Percentiles rank a stretch among this genome's conserved stretches.
Evolutionary conservation across 2,888 invertebrate genomes (phyloP).

Genomic region (Bedellia somnulentella): DNA sequence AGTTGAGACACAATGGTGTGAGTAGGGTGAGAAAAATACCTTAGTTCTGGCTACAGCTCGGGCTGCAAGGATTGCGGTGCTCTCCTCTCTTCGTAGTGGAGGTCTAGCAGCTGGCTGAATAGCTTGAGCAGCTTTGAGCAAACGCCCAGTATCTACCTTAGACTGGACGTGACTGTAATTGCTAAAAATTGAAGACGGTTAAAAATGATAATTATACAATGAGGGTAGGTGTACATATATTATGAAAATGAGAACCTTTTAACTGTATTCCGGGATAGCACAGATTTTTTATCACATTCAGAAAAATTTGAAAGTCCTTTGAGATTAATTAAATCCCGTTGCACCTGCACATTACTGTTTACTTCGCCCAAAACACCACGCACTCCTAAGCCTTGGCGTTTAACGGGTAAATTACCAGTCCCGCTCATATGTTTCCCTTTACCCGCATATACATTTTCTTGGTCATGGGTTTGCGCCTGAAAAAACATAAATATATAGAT

Average conservation of each 20-base stretch:
- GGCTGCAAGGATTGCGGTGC: conserved; percentile 34
- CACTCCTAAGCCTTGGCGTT: conserved; percentile 26
- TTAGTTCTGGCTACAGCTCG: conserved; percentile 27
- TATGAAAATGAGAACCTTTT: conserved; percentile 24
- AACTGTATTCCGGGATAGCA: conserved; percentile 17
- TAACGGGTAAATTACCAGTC: conserved; percentile 17
- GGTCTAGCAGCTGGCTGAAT: conserved; percentile 27
- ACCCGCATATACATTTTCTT: conserved; percentile 33
- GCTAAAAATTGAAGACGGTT: no score
- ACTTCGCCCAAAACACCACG: conserved; percentile 46
- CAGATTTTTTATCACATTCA: conserved; percentile 40
- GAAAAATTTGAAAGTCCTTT: no score
- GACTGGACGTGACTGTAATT: conserved; percentile 51
- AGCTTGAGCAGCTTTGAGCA: conserved; percentile 16
- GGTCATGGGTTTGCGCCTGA: conserved; percentile 32
- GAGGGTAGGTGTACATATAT: neutral
- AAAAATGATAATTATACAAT: neutral
- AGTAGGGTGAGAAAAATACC: no score
- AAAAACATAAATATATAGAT: conserved; percentile 5
- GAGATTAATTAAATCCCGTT: conserved; percentile 23
- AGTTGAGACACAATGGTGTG: no score
- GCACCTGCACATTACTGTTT: conserved; percentile 34
- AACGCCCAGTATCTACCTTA: conserved; percentile 43
- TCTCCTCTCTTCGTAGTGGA: conserved; percentile 40
- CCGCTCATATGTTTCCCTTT: conserved; percentile 27